Conservation (phyloP, 2,113 vertebrate species). For the Hemicordylus capensis region DNA sequence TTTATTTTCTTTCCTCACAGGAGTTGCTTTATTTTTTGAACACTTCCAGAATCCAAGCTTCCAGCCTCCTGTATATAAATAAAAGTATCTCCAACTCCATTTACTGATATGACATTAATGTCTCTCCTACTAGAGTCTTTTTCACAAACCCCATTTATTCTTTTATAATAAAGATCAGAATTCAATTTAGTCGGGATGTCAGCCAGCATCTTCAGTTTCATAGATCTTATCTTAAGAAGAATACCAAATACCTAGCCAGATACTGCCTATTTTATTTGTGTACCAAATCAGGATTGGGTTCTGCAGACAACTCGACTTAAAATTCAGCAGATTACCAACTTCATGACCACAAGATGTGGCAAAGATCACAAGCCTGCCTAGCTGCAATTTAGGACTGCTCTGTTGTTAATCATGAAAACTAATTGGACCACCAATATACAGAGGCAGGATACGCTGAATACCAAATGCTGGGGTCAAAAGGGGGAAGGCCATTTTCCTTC, state of each 20-base stretch:
- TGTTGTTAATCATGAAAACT: no score
- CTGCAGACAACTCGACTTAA: neutral
- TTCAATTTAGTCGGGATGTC: no score
- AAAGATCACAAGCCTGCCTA: neutral
- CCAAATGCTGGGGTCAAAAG: neutral
- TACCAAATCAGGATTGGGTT: neutral
- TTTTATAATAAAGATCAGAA: neutral
- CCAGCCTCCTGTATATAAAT: neutral
- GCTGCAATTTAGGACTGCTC: neutral
- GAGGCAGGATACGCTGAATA: neutral
- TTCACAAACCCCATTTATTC: neutral
- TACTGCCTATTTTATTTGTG: neutral
- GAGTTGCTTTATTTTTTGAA: neutral
- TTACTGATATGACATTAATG: neutral
- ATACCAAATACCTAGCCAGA: neutral
- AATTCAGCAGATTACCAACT: neutral
- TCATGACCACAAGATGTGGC: neutral
- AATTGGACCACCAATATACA: no score
- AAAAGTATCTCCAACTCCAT: neutral
- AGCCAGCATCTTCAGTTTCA: neutral
- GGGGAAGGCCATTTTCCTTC: no score
- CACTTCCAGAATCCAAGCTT: neutral
- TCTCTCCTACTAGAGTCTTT: neutral
- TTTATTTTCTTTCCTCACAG: neutral
- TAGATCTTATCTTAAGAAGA: neutral